phyloP scores from a whole-genome alignment of 2,888 invertebrate species.

The Caenorhabditis panamensis region DNA sequence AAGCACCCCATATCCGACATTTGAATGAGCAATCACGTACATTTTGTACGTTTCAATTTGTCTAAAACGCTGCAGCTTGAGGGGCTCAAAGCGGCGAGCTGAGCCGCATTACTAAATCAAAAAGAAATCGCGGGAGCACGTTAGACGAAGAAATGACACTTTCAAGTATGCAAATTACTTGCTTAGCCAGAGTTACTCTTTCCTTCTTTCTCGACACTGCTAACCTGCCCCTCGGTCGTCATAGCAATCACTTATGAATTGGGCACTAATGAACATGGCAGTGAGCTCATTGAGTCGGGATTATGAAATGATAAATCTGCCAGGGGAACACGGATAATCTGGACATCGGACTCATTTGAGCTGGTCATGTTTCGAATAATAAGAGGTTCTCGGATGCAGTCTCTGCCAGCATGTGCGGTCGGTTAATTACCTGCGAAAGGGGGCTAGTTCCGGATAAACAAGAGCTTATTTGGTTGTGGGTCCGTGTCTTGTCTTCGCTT shows the following conservation, averaged over 20 bases:
- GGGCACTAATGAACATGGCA: conserved; percentile 38
- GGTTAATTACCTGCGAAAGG: conserved; percentile 61
- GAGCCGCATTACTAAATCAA: conserved; percentile 54
- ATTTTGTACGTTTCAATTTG: conserved; percentile 60
- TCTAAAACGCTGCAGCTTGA: conserved; percentile 55
- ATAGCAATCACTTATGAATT: conserved; percentile 19
- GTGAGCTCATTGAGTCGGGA: background rate
- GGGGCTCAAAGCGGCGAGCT: conserved; percentile 14
- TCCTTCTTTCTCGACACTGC: conserved; percentile 10
- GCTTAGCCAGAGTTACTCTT: conserved; percentile 23
- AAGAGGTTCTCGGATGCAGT: conserved; percentile 44
- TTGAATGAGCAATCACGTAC: conserved; percentile 61
- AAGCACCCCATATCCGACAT: conserved; percentile 53
- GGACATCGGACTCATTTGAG: conserved; percentile 38
- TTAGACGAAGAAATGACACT: conserved; percentile 51
- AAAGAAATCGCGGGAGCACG: conserved; percentile 42
- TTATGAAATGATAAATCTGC: conserved; percentile 25
- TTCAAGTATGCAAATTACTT: conserved; percentile 55
- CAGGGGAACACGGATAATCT: conserved; percentile 32
- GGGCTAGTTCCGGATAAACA: conserved; percentile 58
- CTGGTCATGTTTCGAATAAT: conserved; percentile 57
- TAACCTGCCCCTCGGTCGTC: conserved; percentile 8
- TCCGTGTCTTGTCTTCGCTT: conserved; percentile 22
- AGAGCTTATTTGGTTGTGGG: conserved; percentile 50
- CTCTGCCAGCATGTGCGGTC: conserved; percentile 22